phyloP scores from a whole-genome alignment of 2,113 vertebrate species.

The Capreolus pygargus region DNA sequence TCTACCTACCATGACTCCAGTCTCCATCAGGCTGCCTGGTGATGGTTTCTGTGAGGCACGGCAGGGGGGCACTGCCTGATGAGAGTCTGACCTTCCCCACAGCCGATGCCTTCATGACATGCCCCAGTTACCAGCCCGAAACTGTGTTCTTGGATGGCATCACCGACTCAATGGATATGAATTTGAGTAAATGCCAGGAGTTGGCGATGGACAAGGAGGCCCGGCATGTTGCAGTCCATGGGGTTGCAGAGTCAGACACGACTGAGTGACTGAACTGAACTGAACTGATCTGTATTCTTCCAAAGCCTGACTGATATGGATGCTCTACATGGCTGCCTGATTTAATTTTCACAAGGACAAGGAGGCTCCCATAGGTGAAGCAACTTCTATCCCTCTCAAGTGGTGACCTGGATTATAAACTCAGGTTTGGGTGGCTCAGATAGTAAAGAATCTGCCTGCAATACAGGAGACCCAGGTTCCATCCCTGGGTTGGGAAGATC shows the following conservation, averaged over 20 bases:
- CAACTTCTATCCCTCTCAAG: not conserved
- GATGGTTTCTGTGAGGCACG: not conserved
- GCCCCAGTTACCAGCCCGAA: not conserved
- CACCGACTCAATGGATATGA: not conserved
- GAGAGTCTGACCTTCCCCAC: not conserved
- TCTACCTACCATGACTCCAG: not conserved
- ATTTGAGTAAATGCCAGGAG: not conserved
- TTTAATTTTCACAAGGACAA: not conserved
- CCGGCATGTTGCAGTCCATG: rapidly evolving
- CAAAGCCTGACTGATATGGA: not conserved
- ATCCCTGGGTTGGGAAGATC: not conserved
- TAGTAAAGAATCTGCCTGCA: not conserved
- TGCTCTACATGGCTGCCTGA: not conserved
- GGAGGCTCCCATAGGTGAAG: not conserved
- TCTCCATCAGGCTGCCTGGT: not conserved
- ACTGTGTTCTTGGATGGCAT: not conserved
- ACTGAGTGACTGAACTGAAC: not conserved
- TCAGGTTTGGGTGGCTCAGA: not conserved
- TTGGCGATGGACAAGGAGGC: not conserved
- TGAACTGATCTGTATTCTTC: not conserved
- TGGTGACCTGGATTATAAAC: not conserved
- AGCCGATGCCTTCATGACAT: not conserved
- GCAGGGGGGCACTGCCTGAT: not conserved
- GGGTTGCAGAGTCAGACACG: not conserved
- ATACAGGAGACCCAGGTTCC: not conserved